Percentiles rank a stretch among this genome's conserved stretches.
Conservation (phyloP, 2,888 invertebrate genomes). For the Drosophila falleni region DNA sequence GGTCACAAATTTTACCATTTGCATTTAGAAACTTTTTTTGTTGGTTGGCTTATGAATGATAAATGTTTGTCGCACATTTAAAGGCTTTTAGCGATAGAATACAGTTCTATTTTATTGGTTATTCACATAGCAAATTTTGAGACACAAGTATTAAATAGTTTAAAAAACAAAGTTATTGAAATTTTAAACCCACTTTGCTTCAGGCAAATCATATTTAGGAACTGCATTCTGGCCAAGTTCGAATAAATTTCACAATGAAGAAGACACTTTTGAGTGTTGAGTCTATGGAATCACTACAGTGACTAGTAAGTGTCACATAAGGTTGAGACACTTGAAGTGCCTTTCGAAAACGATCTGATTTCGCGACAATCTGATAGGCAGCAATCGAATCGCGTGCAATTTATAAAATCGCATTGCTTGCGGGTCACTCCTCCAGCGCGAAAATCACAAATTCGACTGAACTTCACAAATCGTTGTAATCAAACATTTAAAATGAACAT, state of each 20-base stretch:
- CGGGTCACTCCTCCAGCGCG: conserved; percentile 69
- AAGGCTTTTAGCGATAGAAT: conserved; percentile 11
- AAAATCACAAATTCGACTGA: conserved; percentile 82
- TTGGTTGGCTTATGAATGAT: conserved; percentile 41
- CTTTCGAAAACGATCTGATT: conserved; percentile 43
- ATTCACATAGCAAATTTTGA: conserved; percentile 33
- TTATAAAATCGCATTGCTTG: conserved; percentile 63
- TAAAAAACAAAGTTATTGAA: background rate
- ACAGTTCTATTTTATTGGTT: conserved; percentile 22
- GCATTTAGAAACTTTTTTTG: conserved; percentile 18
- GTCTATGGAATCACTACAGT: conserved; percentile 5
- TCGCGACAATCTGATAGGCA: conserved; percentile 34
- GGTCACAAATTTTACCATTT: conserved; percentile 21
- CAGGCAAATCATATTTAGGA: conserved; percentile 75
- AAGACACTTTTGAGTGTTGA: conserved; percentile 22
- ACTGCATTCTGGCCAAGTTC: conserved; percentile 66
- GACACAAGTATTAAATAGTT: background rate
- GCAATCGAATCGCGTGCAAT: conserved; percentile 60
- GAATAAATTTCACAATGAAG: conserved; percentile 20
- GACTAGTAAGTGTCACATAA: conserved; percentile 19
- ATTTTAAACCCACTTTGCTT: conserved; percentile 74
- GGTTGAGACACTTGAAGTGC: conserved; percentile 30
- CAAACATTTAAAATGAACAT: conserved; percentile 83
- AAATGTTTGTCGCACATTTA: conserved; percentile 27
- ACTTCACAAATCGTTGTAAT: conserved; percentile 81